Base-by-base conservation (phyloP, 2,888 invertebrate species). In the Heterodera filipjevi region DNA sequence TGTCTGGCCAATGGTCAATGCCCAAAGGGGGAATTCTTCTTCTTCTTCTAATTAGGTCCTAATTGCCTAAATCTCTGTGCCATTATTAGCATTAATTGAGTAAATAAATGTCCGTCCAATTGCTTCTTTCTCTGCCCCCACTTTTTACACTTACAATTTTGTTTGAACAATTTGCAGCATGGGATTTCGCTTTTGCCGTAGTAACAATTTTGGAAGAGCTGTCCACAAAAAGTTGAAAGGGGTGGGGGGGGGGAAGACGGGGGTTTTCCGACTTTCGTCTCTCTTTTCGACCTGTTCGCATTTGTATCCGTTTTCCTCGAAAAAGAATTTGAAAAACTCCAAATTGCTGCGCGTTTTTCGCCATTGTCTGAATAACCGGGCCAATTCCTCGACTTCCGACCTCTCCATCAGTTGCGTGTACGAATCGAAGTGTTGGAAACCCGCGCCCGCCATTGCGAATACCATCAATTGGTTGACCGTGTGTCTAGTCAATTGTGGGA, bases 381-480 rank as follows among this genome's bases (percentile, higher is more conserved):
- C 64, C 35, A 81, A 71, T 39, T 77, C 32, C 14, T 73, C 27
- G 22, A 75, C 53, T 64, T 81, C 76, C 35, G 30, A 30, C 6
- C 59, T 14, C 14, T 32, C 46, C 77, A 64, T 27, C 8, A 73
- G 53, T 27, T 74, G 64, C 5, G 70, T 81, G 46, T 73, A 73
- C 33, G 71, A 39, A 22, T 81, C 81, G 49, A 81, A 81, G 46
- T 81, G 81, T 30, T 79, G 81, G 71, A 81, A 81, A 27, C 81
- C 81, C n/a, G 81, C 81, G 49, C 81, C 81, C n/a, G 81, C 81
- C 64, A 81, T 49, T 22, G 81, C 49, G 74, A 81, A 81, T 14
- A 39, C 35, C 32, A 81, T 82, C 68, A 81, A 27, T 33, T 79
- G 66, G 33, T 78, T 81, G 30, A 74, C 68, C 22, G 49, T 64